phyloP scores from a whole-genome alignment of 2,113 vertebrate species.

The Hirundichthys speculiger region DNA sequence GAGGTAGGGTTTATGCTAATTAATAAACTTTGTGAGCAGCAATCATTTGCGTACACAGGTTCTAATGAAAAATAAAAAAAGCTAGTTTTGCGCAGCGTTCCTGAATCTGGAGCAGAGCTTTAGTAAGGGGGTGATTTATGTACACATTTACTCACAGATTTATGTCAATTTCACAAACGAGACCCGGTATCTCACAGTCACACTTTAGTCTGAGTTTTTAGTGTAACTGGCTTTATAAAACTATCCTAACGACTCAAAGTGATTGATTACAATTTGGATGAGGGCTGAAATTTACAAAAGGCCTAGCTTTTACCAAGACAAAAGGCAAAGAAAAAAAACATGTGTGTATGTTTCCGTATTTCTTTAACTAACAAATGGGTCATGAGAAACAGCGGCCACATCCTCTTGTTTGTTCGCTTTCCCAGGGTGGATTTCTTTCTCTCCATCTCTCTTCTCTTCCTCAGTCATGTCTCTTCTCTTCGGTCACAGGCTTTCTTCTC shows the following conservation, averaged over 20 bases:
- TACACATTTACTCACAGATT: too few relatives aligned
- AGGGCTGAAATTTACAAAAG: conserved; percentile 40
- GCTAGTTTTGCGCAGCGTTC: too few relatives aligned
- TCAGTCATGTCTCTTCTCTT: conserved; percentile 45
- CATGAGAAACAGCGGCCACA: conserved; percentile 71
- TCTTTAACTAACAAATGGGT: conserved; percentile 45
- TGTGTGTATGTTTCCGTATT: conserved; percentile 1
- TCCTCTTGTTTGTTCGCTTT: conserved; percentile 66
- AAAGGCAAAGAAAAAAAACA: conserved; percentile 3
- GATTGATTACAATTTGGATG: conserved; percentile 44
- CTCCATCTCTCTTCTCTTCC: conserved; percentile 47
- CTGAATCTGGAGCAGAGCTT: too few relatives aligned
- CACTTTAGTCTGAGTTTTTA: background rate
- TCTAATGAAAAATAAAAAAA: too few relatives aligned
- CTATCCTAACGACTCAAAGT: conserved; percentile 22
- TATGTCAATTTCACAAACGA: too few relatives aligned
- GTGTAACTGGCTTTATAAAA: conserved; percentile 18
- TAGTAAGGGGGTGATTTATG: too few relatives aligned
- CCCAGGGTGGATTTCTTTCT: conserved; percentile 57
- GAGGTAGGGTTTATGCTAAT: too few relatives aligned
- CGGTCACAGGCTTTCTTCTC: conserved; percentile 46
- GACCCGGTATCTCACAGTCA: too few relatives aligned
- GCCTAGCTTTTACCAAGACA: conserved; percentile 17
- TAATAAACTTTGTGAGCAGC: too few relatives aligned
- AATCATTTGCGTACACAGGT: too few relatives aligned